Base-by-base conservation (phyloP, 2,797 vertebrate species). In the Orientallactaga sibirica region DNA sequence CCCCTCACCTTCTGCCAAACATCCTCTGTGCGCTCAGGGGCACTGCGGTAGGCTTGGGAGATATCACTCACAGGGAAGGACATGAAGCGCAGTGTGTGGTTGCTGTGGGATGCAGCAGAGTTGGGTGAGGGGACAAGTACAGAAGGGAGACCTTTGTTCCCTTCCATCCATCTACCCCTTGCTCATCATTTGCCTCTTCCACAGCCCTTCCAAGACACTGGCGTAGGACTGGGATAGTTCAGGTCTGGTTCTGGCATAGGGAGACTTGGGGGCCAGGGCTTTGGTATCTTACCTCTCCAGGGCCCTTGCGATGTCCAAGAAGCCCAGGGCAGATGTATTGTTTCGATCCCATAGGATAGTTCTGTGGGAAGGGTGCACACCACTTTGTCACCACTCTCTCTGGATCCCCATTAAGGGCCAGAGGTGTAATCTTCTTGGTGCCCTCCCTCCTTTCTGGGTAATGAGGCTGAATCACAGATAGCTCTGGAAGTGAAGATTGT, bases 331-430 rank as follows among this genome's bases (percentile, higher is more conserved):
- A 0, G 99, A 99, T 27, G 99, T 99, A 93, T 98, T 99, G 97
- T 99, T 99, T 90, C 99, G 98, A 97, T 99, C 99, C 99, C 99
- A 99, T 4, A 98, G 98, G 96, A 99, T 99, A 92, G 99, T 99
- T 98, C 99, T 99, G 90, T 33, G 91, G 92, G 90, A 61, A 95
- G 37, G 78, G 33, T 22, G 73, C 87, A 74, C 71, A 74, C 81
- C 86, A 89, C 95, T 66, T 82, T 22, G 27, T 79, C 24, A 88
- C 16, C 4, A 18, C 22, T 87, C 20, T 29, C 70, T 66, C 48
- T 78, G 37, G 58, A n/a, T 48, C 58, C 61, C 86, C 88, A 24
- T 68, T 37, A 80, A 52, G 52, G 58, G 37, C 29, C 41, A 81
- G 61, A 67, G 76, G 62, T 6, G 27, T 2, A 67, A 19, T 55